Conservation (phyloP, 2,113 vertebrate species). For the Sula dactylatra region DNA sequence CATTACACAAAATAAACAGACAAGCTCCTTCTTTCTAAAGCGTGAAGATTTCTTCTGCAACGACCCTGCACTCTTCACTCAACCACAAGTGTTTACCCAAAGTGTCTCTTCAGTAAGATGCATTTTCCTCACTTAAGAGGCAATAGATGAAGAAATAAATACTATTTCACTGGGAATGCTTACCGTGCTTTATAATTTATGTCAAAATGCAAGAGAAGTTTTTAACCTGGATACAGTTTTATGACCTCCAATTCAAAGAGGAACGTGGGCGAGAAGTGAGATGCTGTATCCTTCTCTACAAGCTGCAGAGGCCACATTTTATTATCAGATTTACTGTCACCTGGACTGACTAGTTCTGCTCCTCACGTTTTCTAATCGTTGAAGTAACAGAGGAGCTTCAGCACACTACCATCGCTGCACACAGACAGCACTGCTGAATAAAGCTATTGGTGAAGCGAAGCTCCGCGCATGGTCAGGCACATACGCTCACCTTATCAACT, state of each 20-base stretch:
- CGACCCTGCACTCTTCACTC: fast-evolving
- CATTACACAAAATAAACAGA: fast-evolving
- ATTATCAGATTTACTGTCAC: not conserved
- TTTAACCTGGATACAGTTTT: not conserved
- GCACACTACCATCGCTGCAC: not conserved
- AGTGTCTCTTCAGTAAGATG: not conserved
- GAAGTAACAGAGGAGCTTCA: not conserved
- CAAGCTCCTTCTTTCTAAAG: not conserved
- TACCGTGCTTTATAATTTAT: not conserved
- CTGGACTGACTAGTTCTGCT: not conserved
- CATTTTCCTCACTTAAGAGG: not conserved
- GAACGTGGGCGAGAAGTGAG: fast-evolving
- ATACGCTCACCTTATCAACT: not conserved
- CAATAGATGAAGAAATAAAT: not conserved
- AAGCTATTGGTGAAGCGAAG: not conserved
- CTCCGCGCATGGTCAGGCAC: not conserved
- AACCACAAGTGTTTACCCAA: not conserved
- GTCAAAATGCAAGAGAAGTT: not conserved
- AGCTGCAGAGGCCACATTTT: not conserved
- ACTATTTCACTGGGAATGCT: not conserved
- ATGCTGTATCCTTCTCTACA: not conserved
- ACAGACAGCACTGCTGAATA: not conserved
- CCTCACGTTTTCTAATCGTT: fast-evolving
- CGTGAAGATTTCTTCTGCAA: not conserved
- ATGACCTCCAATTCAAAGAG: not conserved